Percentiles rank a stretch among this genome's conserved stretches.
Evolutionary conservation across 2,113 vertebrate genomes (phyloP).

Genomic region (Litocranius walleri): DNA sequence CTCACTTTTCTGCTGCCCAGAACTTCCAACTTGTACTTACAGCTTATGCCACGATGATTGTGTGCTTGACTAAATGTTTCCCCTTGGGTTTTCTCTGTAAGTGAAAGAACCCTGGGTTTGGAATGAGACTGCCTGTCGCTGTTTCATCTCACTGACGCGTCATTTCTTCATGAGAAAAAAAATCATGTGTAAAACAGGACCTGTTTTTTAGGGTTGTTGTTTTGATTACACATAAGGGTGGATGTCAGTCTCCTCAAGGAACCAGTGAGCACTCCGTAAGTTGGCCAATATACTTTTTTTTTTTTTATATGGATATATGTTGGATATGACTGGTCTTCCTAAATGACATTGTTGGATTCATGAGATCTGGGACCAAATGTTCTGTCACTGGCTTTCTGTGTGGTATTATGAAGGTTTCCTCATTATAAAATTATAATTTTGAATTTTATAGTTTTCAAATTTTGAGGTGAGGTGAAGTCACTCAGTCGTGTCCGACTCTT

Average conservation of each 20-base stretch:
- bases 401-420: not conserved
- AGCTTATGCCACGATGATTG: not conserved
- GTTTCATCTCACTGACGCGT: not conserved
- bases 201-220: not conserved
- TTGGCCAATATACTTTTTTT: not conserved
- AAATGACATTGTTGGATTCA: not conserved
- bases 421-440: not conserved
- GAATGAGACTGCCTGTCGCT: not conserved
- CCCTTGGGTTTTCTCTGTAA: not conserved
- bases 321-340: not conserved
- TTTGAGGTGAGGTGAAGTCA: not conserved
- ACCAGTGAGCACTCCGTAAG: fast-evolving
- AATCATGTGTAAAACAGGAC: not conserved
- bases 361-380: not conserved
- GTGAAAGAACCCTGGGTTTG: not conserved
- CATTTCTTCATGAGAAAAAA: constrained; percentile 1
- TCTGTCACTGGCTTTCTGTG: not conserved
- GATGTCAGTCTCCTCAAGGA: not conserved
- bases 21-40: not conserved
- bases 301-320: not conserved
- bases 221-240: not conserved
- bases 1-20: not conserved
- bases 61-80: not conserved
- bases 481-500: too few relatives aligned
- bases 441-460: not conserved